Evolutionary conservation across 2,888 invertebrate species (phyloP), one percentile per base, ranked within the genome.

Genomic region (Pherbina coryleti): DNA sequence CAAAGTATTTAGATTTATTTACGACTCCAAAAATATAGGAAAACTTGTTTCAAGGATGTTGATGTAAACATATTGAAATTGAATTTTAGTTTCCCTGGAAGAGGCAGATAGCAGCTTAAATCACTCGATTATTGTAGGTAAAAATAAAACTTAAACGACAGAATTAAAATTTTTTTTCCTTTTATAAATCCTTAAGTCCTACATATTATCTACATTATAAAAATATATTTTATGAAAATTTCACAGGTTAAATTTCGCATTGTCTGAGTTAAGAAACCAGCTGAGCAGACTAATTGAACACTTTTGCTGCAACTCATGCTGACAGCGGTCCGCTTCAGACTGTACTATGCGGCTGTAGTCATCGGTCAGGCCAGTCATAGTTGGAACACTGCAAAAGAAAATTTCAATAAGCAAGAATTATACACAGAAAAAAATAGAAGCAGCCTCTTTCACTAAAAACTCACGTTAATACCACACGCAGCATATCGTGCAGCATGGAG

Each of bases 401-500:
- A 62, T 55, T 62, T 9, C n/a, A 31, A 2, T 7, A 28, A 3
- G 31, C 7, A n/a, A 3, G n/a, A 62, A 25, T 4, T 44, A 11
- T 67, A 22, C 49, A 2, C 51, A 22, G n/a, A n/a, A 69, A 70
- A 70, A 28, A 69, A 11, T 25, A 25, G 2, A n/a, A 4, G 9
- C 14, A 4, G 9, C 14, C 31, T 44, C n/a, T 17, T 3, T 5
- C 31, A 14, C 8, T 25, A 25, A 3, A n/a, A 31, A 83, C 90
- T 88, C 86, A 95, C 95, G 91, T 91, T 82, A 94, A 93, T 81
- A 94, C 87, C 28, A 92, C 90, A 78, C 93, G 91, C 31, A 94
- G 85, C 79, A 94, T 89, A 85, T 95, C 94, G 81, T 93, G 93
- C 37, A 94, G 90, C 83, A 95, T 91, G 3, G 94, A 94, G 82